A percentile compares a stretch with the other conserved stretches of the same genome.
Conservation (phyloP, 2,888 invertebrate species). For the Hypercompe scribonia region DNA sequence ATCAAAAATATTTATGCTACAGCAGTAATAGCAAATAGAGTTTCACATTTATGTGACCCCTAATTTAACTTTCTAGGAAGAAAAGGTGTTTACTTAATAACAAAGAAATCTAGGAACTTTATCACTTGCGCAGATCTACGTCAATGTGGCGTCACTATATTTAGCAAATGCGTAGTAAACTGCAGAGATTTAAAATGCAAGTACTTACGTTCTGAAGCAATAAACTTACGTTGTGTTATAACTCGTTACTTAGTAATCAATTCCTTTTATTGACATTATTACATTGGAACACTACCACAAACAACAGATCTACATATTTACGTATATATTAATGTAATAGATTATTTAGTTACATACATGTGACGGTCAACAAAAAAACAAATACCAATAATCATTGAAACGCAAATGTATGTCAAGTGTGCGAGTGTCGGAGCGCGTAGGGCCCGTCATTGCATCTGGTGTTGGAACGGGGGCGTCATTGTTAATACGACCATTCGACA, state of each 20-base stretch:
- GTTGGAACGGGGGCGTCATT: constrained; percentile 69
- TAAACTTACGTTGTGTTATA: constrained; percentile 28
- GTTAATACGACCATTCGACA: constrained; percentile 70
- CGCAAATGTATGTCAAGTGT: constrained; percentile 82
- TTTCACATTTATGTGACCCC: not conserved
- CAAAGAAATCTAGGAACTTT: not conserved
- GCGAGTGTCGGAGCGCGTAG: constrained; percentile 55
- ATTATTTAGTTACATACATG: constrained; percentile 40
- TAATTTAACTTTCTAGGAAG: not conserved
- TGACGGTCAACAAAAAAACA: constrained; percentile 63
- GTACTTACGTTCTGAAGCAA: constrained; percentile 21
- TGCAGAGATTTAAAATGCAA: constrained; percentile 35
- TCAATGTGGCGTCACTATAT: not conserved
- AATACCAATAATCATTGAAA: constrained; percentile 77
- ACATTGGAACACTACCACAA: constrained; percentile 14
- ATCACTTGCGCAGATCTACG: not conserved
- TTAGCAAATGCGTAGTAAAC: constrained; percentile 30
- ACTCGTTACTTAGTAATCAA: constrained; percentile 22
- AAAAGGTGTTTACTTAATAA: not conserved
- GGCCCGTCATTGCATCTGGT: constrained; percentile 66
- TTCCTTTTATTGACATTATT: constrained; percentile 17
- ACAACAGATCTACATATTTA: constrained; percentile 43
- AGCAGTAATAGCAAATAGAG: not conserved
- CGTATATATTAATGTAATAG: constrained; percentile 31
- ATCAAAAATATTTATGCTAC: not conserved